phyloP scores from a whole-genome alignment of 2,797 vertebrate species.

The Pseudopleuronectes americanus region DNA sequence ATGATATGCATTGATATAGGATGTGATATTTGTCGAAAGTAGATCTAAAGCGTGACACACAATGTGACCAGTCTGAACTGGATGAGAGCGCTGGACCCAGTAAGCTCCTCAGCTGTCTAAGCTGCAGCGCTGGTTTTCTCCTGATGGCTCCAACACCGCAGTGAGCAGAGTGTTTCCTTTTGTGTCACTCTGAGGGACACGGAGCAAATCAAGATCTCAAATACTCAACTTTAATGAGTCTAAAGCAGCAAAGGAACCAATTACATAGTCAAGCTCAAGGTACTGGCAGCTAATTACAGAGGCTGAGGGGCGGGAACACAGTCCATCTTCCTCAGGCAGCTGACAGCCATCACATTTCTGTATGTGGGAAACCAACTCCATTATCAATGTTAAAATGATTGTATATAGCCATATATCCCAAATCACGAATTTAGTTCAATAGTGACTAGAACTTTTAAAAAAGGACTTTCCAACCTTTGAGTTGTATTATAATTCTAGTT shows the following conservation, averaged over 20 bases:
- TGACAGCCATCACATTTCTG: slow-evolving; percentile 7
- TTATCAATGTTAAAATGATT: neutral
- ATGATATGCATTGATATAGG: slow-evolving; percentile 1
- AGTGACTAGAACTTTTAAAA: neutral
- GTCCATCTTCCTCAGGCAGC: slow-evolving; percentile 20
- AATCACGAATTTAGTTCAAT: neutral
- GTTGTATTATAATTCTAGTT: neutral
- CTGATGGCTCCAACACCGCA: neutral
- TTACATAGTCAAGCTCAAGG: slow-evolving; percentile 52
- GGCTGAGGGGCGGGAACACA: slow-evolving; percentile 44
- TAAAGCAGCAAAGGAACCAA: slow-evolving; percentile 52
- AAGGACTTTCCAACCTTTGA: neutral
- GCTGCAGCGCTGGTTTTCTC: neutral
- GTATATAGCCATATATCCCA: neutral
- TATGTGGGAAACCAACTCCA: neutral
- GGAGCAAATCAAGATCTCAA: slow-evolving; percentile 35
- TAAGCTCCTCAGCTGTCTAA: too few species aligned
- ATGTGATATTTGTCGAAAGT: slow-evolving; percentile 19
- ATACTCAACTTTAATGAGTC: slow-evolving; percentile 51
- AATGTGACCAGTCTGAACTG: too few species aligned
- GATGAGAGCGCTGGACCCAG: neutral
- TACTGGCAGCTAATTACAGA: slow-evolving; percentile 70
- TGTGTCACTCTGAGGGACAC: slow-evolving; percentile 47
- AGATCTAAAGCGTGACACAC: slow-evolving; percentile 18
- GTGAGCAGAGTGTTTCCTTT: slow-evolving; percentile 25